Base-by-base conservation (phyloP, 2,797 vertebrate genomes). In the Scomberomorus guttatus region DNA sequence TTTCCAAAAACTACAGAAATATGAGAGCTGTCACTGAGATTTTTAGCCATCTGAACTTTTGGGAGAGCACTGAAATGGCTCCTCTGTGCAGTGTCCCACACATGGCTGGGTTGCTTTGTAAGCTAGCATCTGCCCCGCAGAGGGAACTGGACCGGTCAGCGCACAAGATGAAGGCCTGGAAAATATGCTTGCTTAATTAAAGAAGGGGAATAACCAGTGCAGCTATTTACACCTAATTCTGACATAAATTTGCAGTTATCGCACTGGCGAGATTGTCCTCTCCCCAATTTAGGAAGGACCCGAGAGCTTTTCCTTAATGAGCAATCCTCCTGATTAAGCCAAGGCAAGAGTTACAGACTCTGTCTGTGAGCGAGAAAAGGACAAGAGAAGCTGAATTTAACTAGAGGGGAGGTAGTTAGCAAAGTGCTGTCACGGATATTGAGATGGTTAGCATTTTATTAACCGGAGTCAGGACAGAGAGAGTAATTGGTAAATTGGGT, bases 231-330 rank as follows among this genome's bases (percentile, higher is more conserved):
- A 90, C 83, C 76, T 89, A 86, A 91, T 93, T 92, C 87, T 93
- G 91, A 93, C 91, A 93, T 95, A 94, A 95, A 95, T 95, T 93
- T 94, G 84, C 80, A 81, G 92, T 95, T 94, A 94, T 91, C 70
- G 92, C 92, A 86, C 92, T 82, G 76, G 84, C 6, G 90, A 94
- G 92, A 92, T 92, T 60, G 84, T 92, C 85, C 86, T 90, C 83
- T 70, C 81, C 65, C 89, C 90, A 93, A 93, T 92, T 93, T 93
- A 91, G 83, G 81, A 88, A 72, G 83, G 27, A 87, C 93, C 93
- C 87, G 24, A 81, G 92, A 94, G 95, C 92, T 89, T 93, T 85
- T 77, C 72, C 91, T 92, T 95, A 95, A 95, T 95, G 94, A 95
- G 91, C 82, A 90, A 82, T 91, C 72, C 84, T 90, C 87, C 85